phyloP scores from a whole-genome alignment of 2,888 invertebrate species.

The Caenorhabditis panamensis region DNA sequence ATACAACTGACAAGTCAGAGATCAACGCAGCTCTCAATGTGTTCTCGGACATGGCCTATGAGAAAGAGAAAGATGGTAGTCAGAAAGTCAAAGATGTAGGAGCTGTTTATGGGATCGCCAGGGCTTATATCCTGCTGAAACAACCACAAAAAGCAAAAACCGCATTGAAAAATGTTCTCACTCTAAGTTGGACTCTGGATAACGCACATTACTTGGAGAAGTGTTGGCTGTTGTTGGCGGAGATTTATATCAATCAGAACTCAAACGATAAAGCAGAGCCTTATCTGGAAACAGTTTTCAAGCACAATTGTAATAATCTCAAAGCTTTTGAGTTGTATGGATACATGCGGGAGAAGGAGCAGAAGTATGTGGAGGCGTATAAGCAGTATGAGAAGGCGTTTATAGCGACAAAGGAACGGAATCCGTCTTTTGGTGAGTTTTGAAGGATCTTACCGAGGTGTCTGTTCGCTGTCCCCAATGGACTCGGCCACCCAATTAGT shows the following conservation, averaged over 20 bases:
- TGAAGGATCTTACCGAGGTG: no score
- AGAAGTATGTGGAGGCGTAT: slow-evolving; percentile 90
- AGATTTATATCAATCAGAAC: slow-evolving; percentile 89
- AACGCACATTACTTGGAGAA: slow-evolving; percentile 96
- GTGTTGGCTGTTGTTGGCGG: slow-evolving; percentile 94
- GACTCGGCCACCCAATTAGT: no score
- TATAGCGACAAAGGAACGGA: slow-evolving; percentile 89
- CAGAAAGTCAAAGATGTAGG: slow-evolving; percentile 85
- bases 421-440: slow-evolving; percentile 88
- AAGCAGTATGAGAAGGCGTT: slow-evolving; percentile 91
- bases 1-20: slow-evolving; percentile 89
- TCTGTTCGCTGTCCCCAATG: no score
- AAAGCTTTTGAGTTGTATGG: slow-evolving; percentile 93
- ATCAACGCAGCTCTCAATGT: slow-evolving; percentile 91
- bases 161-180: slow-evolving; percentile 89
- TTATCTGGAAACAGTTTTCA: slow-evolving; percentile 84
- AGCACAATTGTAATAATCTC: slow-evolving; percentile 85
- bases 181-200: slow-evolving; percentile 92
- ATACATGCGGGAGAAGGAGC: slow-evolving; percentile 92
- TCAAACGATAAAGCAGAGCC: slow-evolving; percentile 92
- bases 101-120: slow-evolving; percentile 90
- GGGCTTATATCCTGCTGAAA: slow-evolving; percentile 90
- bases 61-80: neutral
- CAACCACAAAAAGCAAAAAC: slow-evolving; percentile 92
- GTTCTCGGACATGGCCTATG: slow-evolving; percentile 86